These are phyloP conservation scores for Bufotes viridis DNA, from an alignment of 2,797 vertebrate genomes.

Conservation along the genomic window DNA sequence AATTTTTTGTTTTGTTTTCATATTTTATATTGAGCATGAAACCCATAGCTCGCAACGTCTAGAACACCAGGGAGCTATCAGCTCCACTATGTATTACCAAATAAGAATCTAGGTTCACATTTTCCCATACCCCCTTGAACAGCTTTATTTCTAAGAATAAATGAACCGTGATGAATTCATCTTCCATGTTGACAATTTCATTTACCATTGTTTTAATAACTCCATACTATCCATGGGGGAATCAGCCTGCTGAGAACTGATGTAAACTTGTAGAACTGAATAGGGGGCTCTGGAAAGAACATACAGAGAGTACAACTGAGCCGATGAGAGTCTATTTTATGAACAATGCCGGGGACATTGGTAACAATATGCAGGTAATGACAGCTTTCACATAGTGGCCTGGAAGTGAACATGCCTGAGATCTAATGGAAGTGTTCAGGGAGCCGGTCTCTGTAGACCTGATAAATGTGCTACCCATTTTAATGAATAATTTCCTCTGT, in stretches of 20 bases:
- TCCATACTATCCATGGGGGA: slow-evolving; percentile 3
- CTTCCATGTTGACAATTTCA: slow-evolving; percentile 26
- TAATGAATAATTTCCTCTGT: slow-evolving; percentile 57
- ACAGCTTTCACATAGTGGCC: slow-evolving; percentile 34
- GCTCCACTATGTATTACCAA: background rate
- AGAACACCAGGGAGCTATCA: slow-evolving; percentile 4
- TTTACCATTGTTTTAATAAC: slow-evolving; percentile 33
- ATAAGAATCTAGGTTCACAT: background rate
- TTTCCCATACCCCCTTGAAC: slow-evolving; percentile 10
- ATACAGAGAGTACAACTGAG: background rate
- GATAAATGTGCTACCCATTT: slow-evolving; percentile 48
- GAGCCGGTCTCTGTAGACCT: slow-evolving; percentile 35
- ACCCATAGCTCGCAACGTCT: background rate
- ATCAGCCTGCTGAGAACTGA: slow-evolving; percentile 27
- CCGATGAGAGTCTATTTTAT: slow-evolving; percentile 16
- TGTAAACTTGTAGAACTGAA: background rate
- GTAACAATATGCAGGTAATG: slow-evolving; percentile 42
- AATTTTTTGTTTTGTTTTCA: background rate
- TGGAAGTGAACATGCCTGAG: slow-evolving; percentile 42
- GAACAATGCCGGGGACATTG: slow-evolving; percentile 3
- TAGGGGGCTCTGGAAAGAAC: background rate
- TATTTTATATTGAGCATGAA: background rate
- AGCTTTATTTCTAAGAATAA: slow-evolving; percentile 17
- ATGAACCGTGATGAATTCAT: slow-evolving; percentile 35
- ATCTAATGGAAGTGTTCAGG: slow-evolving; percentile 20